These are phyloP conservation scores for Zaprionus bogoriensis DNA, from an alignment of 2,888 invertebrate genomes.

Conservation along the genomic window DNA sequence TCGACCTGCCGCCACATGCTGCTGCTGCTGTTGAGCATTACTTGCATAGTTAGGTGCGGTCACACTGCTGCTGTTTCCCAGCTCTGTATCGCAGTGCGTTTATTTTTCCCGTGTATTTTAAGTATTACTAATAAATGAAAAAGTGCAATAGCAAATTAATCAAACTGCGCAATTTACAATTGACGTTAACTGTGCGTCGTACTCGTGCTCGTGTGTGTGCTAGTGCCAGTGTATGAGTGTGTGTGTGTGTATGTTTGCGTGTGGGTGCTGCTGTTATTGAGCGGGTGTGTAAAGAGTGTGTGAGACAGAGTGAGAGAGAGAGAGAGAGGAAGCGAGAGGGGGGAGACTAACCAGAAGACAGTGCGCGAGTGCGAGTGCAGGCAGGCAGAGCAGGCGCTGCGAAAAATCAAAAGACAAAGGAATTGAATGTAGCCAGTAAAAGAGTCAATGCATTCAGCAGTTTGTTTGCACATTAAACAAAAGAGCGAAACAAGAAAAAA, in stretches of 20 bases:
- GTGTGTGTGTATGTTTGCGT: slow-evolving; percentile 29
- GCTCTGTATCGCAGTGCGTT: slow-evolving; percentile 39
- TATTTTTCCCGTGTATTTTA: slow-evolving; percentile 28
- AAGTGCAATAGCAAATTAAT: slow-evolving; percentile 42
- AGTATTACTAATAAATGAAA: slow-evolving; percentile 35
- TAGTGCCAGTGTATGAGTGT: slow-evolving; percentile 24
- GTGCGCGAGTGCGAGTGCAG: slow-evolving; percentile 44
- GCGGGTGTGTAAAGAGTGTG: slow-evolving; percentile 14
- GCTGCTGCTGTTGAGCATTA: slow-evolving; percentile 20
- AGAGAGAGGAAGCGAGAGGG: slow-evolving; percentile 1
- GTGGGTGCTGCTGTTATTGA: slow-evolving; percentile 28
- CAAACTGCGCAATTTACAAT: slow-evolving; percentile 49
- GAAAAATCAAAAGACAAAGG: slow-evolving; percentile 52
- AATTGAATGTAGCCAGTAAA: slow-evolving; percentile 31
- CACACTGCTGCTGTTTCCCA: slow-evolving; percentile 31
- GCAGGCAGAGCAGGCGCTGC: slow-evolving; percentile 36
- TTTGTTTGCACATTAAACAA: slow-evolving; percentile 27
- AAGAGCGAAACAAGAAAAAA: not conserved
- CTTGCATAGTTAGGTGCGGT: slow-evolving; percentile 1
- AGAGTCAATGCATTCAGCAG: slow-evolving; percentile 23
- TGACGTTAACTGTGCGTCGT: slow-evolving; percentile 28
- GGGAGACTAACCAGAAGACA: slow-evolving; percentile 33
- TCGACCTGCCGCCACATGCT: slow-evolving; percentile 7
- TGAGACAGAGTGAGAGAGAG: slow-evolving; percentile 14
- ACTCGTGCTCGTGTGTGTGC: slow-evolving; percentile 18